Evolutionary conservation across 2,113 vertebrate species (phyloP).

Genomic region (Chaetodon trifascialis): DNA sequence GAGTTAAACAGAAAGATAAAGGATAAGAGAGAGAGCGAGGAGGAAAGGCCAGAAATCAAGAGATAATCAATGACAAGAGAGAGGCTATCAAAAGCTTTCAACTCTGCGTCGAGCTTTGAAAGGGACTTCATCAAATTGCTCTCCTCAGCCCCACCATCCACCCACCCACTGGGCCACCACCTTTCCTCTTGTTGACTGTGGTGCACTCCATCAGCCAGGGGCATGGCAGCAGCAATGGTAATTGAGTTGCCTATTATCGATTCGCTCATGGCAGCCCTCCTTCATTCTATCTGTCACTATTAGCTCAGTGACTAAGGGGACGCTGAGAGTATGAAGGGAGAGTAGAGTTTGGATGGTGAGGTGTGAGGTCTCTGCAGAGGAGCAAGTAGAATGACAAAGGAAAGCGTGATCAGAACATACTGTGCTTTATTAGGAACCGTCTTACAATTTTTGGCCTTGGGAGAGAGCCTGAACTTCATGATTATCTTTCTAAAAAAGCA

Average conservation of each 20-base stretch:
- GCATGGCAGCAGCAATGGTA: conserved; percentile 56
- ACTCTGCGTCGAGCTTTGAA: conserved; percentile 62
- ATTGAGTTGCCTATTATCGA: conserved; percentile 79
- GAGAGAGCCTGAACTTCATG: not conserved
- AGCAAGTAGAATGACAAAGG: not conserved
- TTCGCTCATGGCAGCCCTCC: conserved; percentile 61
- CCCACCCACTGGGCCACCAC: not conserved
- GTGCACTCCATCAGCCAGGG: conserved; percentile 63
- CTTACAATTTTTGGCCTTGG: not conserved
- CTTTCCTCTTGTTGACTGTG: conserved; percentile 56
- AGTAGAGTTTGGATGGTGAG: conserved; percentile 5
- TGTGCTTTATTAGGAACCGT: not conserved
- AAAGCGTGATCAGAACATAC: not conserved
- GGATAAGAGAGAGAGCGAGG: not conserved
- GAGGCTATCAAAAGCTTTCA: conserved; percentile 75
- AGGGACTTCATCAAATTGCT: conserved; percentile 78
- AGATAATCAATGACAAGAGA: conserved; percentile 66
- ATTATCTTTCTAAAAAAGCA: too few species aligned
- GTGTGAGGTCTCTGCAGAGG: conserved; percentile 8
- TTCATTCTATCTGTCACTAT: conserved; percentile 64
- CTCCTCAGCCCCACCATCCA: not conserved
- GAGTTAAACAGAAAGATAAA: conserved; percentile 58
- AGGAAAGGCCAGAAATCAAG: conserved; percentile 51
- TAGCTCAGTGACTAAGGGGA: conserved; percentile 45
- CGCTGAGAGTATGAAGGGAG: conserved; percentile 12